Conservation (phyloP, 2,888 invertebrate species). For the Urechis unicinctus region DNA sequence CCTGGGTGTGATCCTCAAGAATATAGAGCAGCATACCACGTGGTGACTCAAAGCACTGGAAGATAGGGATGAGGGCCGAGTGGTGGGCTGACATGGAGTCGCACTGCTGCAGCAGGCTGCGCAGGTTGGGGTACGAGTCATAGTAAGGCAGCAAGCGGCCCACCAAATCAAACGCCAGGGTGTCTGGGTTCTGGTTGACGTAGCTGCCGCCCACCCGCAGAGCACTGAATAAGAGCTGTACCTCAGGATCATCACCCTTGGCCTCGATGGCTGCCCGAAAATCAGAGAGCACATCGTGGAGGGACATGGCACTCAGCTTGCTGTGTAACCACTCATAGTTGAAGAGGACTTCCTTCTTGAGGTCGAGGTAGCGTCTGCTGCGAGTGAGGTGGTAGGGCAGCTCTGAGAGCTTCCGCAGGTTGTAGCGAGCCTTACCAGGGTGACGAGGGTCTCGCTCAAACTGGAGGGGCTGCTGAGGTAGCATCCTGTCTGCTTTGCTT, state of each 20-base stretch:
- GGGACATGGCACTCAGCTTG: conserved; percentile 84
- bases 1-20: conserved; percentile 23
- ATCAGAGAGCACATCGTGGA: conserved; percentile 90
- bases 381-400: conserved; percentile 34
- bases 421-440: conserved; percentile 23
- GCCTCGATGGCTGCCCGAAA: conserved; percentile 53
- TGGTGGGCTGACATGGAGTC: conserved; percentile 77
- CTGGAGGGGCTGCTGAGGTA: conserved; percentile 34
- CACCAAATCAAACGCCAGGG: conserved; percentile 78
- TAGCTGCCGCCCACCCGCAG: conserved; percentile 21
- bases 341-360: conserved; percentile 85
- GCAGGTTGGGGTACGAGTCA: conserved; percentile 66
- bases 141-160: conserved; percentile 89
- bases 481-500: conserved; percentile 30
- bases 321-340: conserved; percentile 96
- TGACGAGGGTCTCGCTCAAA: conserved; percentile 19
- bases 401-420: conserved; percentile 38
- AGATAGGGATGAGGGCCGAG: conserved; percentile 22
- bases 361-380: conserved; percentile 63
- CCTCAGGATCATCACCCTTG: conserved; percentile 11
- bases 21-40: conserved; percentile 20
- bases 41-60: conserved; percentile 25
- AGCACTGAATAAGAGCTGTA: conserved; percentile 18
- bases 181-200: conserved; percentile 23
- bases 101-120: conserved; percentile 78